Base-by-base conservation (phyloP, 2,113 vertebrate species). In the Atractosteus spatula region DNA sequence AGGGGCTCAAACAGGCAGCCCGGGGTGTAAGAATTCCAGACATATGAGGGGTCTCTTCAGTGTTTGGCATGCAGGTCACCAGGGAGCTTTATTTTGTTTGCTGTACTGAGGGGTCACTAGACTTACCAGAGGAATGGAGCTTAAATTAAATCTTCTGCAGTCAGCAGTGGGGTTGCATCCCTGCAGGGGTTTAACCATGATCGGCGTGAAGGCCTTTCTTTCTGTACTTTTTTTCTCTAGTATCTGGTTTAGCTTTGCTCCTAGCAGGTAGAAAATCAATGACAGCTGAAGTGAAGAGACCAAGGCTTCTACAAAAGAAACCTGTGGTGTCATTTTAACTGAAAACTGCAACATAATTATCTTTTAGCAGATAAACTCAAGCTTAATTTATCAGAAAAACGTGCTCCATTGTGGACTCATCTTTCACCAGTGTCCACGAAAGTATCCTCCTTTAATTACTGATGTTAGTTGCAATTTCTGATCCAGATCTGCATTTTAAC, bases 191-290 rank as follows among this genome's bases (percentile, higher is more conserved):
- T 16, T 3, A 57, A 59, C 3, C 55, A 68, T 17, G 16, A 41
- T 47, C n/a, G 13, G 68, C 62, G 0, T 41, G 45, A 68, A 62
- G 66, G 29, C 44, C 66, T 74, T 44, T 62, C 71, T 13, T 14
- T 54, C 44, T 47, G 16, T 3, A 14, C 14, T 8, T 47, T 12
- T 1, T 10, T 66, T 57, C 45, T 44, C 44, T 17, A 62, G 13
- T 61, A 73, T 56, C 63, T 59, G 47, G 45, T 62, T 62, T 61
- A 63, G 7, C 43, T 68, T 41, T 68, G 72, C 42, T 59, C 57
- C 57, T 74, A 43, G 47, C 47, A 51, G 47, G 47, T 51, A 10
- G 47, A 51, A 51, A 10, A 29, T 29, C 29, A 29, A 29, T 29
- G 29, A 29, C 29, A 29, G 29, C 29, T 29, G 29, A 29, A 29